phyloP scores from a whole-genome alignment of 1,140 invertebrate species.

The Palaemon carinicauda region DNA sequence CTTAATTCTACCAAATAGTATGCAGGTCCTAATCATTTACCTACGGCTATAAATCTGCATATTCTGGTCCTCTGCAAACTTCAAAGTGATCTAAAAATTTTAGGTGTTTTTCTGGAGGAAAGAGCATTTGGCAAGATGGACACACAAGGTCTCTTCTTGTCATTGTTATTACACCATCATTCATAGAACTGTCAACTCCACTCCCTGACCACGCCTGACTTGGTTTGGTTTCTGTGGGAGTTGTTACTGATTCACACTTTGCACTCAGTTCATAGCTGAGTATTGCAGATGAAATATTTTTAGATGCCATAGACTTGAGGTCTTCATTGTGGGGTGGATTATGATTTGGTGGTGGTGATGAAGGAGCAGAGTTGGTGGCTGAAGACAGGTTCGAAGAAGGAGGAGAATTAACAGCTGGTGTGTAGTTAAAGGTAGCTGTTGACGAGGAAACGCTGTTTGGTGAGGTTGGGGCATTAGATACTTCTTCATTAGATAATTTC shows the following conservation, averaged over 20 bases:
- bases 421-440: constrained; percentile 49
- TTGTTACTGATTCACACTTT: constrained; percentile 36
- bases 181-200: not conserved
- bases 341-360: constrained; percentile 24
- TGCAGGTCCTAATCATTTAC: not conserved
- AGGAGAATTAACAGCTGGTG: constrained; percentile 52
- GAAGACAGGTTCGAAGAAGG: constrained; percentile 49
- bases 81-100: constrained; percentile 63
- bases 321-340: constrained; percentile 21
- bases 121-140: constrained; percentile 61
- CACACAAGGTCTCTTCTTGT: constrained; percentile 61
- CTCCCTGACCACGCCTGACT: not conserved
- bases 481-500: constrained; percentile 29
- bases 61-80: constrained; percentile 59
- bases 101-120: constrained; percentile 61
- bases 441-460: constrained; percentile 23
- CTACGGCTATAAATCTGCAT: constrained; percentile 43
- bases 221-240: not conserved
- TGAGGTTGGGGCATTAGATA: not conserved
- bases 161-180: constrained; percentile 60
- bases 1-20: no score
- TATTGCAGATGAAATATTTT: constrained; percentile 58
- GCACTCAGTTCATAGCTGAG: constrained; percentile 54
- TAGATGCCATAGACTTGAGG: constrained; percentile 54
- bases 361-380: constrained; percentile 40